Conservation (phyloP, 2,888 invertebrate species). For the Noctua comes region DNA sequence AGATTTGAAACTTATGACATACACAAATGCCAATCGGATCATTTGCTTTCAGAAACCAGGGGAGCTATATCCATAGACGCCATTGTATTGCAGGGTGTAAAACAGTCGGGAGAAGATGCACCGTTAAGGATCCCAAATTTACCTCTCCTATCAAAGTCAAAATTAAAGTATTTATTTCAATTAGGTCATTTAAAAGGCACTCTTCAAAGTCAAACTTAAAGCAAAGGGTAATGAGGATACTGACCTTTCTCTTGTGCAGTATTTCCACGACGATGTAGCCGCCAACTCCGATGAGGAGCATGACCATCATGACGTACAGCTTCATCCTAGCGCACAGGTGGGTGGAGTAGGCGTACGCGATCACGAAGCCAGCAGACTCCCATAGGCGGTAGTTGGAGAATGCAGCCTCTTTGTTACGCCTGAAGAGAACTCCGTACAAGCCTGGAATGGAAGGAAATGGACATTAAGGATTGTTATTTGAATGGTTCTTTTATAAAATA, state of each 20-base stretch:
- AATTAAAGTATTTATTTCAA: not conserved
- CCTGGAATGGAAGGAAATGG: slow-evolving; percentile 87
- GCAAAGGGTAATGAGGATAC: slow-evolving; percentile 8
- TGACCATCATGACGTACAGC: slow-evolving; percentile 95
- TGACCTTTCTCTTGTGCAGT: slow-evolving; percentile 95
- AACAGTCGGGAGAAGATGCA: not conserved
- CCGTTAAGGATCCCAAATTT: not conserved
- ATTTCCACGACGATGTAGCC: slow-evolving; percentile 96
- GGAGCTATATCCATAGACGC: too few relatives aligned
- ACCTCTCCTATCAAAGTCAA: not conserved
- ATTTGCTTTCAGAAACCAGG: not conserved
- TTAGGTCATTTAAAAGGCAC: not conserved
- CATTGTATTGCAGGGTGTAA: not conserved
- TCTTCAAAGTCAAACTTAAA: not conserved
- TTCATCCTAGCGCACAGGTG: slow-evolving; percentile 96
- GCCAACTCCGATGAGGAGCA: slow-evolving; percentile 93
- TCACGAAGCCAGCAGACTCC: slow-evolving; percentile 97
- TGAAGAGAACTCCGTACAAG: slow-evolving; percentile 95
- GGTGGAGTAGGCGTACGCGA: slow-evolving; percentile 97
- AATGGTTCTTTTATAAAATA: not conserved
- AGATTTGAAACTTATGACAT: too few relatives aligned
- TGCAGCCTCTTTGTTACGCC: slow-evolving; percentile 97
- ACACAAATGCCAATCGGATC: not conserved
- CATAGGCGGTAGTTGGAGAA: slow-evolving; percentile 97
- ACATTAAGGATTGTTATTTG: not conserved